Evolutionary conservation across 2,797 vertebrate genomes (phyloP), one percentile per base, ranked within the genome.

Genomic region (Pipistrellus nathusii): DNA sequence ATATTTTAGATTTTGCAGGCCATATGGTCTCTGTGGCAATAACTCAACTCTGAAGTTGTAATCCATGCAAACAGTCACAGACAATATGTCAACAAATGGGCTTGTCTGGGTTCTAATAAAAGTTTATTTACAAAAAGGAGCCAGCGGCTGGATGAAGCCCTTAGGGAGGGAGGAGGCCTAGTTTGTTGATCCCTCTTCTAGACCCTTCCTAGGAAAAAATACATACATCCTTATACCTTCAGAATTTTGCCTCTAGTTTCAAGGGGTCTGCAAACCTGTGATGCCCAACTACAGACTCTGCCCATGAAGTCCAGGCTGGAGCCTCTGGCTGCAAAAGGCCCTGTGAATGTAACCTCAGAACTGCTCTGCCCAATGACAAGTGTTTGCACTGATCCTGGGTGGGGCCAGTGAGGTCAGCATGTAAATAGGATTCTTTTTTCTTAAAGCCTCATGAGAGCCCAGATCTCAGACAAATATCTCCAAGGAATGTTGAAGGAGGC

Each of bases 71-170:
- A 41, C 15, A 48, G 62, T 62, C 35, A 66, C 3, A 53, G 55
- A 62, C 25, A 81, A 17, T 2, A 23, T 9, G 14, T 17, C 57
- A 73, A 46, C 66, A 35, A 91, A 86, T 8, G 23, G 35, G 27
- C 53, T 20, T 27, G 53, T 55, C 44, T 75, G 46, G 25, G 2
- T 76, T 48, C 77, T 14, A 85, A 72, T 69, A 68, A 90, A 86
- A 83, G 59, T 83, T 88, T 71, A 94, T 88, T 92, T 62, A 81
- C 32, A 69, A 75, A 93, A 95, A 62, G 6, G 44, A 85, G 32
- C 35, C 55, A 35, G 18, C 41, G 46, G 20, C 35, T 44, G 51
- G 27, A 57, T 78, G n/a, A 77, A 38, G 32, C 51, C 75, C 75
- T 38, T 21, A 13, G n/a, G 51, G 64, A 35, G 48, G 12, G 4